phyloP scores from a whole-genome alignment of 2,113 vertebrate genomes.

The Silurus meridionalis region DNA sequence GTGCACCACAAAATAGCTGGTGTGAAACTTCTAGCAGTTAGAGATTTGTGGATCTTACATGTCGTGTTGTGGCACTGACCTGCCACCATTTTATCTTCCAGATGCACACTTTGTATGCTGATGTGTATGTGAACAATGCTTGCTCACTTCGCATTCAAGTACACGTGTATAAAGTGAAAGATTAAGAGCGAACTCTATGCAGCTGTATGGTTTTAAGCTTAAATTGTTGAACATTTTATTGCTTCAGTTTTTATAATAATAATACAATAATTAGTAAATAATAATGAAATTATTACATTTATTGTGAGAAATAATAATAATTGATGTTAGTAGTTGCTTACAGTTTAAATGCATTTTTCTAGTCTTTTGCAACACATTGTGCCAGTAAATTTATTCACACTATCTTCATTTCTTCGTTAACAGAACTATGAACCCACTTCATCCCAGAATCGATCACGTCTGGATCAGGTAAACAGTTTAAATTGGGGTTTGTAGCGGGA shows the following conservation, averaged over 20 bases:
- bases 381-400: slow-evolving; percentile 3
- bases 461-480: slow-evolving; percentile 69
- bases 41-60: not conserved
- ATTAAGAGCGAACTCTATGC: not conserved
- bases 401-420: slow-evolving; percentile 32
- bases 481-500: not conserved
- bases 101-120: not conserved
- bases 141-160: not conserved
- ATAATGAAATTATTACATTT: too few species aligned
- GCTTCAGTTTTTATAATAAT: too few species aligned
- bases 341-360: not conserved
- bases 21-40: not conserved
- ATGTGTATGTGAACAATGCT: not conserved
- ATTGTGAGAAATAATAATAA: too few species aligned
- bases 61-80: not conserved
- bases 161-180: not conserved
- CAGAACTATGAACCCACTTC: slow-evolving; percentile 74
- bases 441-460: slow-evolving; percentile 71
- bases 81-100: not conserved
- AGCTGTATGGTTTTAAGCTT: not conserved
- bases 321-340: not conserved
- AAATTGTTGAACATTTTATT: too few species aligned
- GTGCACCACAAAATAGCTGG: not conserved
- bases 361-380: not conserved
- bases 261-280: too few species aligned